Evolutionary conservation across 2,888 invertebrate genomes (phyloP), one percentile per base, ranked within the genome.

Genomic region (Mycogona germanica): DNA sequence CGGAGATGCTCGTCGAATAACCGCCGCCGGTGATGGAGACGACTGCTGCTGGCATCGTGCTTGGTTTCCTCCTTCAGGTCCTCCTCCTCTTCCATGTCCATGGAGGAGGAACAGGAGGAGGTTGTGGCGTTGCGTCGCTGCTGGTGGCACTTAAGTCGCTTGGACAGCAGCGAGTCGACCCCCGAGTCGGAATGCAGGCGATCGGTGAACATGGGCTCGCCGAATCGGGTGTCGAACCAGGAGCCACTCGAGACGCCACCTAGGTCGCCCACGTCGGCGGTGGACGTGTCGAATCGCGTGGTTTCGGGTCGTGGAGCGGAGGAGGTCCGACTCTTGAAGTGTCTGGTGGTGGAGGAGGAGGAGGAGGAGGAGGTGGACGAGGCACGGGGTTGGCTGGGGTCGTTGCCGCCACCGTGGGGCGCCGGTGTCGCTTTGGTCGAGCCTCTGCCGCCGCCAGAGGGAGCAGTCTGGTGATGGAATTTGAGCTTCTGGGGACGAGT

Each of bases 401-500:
- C 21, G 12, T 35, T 49, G 17, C 30, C 14, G n/a, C 19, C 41
- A 25, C 55, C 41, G 48, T 56, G 53, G 17, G 56, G 53, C 1
- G 56, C 32, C 14, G 56, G 54, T 37, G 47, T 47, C 0, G 84
- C 84, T n/a, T n/a, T n/a, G n/a, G n/a, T n/a, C n/a, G n/a, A n/a
- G n/a, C n/a, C n/a, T n/a, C n/a, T n/a, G n/a, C n/a, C n/a, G n/a
- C n/a, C n/a, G n/a, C n/a, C n/a, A n/a, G n/a, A n/a, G n/a, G n/a
- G n/a, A n/a, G n/a, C n/a, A n/a, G n/a, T n/a, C 66, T 85, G 84
- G 66, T 85, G 84, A 63, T 85, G 84, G 67, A 85, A 84, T 66
- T 84, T 82, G 48, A 85, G 73, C 67, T 84, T 84, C 75, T 82
- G 78, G 26, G 50, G 72, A 42, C 80, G 80, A 21, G 6, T 52